These are phyloP conservation scores for Cephus spinipes DNA, from an alignment of 2,888 invertebrate genomes.

Conservation along the genomic window DNA sequence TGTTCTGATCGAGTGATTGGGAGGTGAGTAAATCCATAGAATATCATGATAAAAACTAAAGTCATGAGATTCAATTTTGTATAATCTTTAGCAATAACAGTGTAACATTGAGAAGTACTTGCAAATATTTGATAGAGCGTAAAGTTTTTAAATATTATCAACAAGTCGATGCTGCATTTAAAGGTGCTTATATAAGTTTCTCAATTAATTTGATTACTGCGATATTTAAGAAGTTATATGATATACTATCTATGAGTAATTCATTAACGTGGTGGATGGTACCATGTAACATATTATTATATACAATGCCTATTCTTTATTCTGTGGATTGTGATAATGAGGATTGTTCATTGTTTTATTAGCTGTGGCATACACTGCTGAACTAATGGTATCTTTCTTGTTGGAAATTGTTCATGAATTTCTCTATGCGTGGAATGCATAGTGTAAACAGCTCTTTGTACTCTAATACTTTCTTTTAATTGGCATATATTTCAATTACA, in stretches of 20 bases:
- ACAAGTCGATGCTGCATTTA: not conserved
- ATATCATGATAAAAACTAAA: not conserved
- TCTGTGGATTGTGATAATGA: not conserved
- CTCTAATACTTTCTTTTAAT: not conserved
- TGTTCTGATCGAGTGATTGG: conserved; percentile 32
- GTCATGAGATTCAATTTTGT: not conserved
- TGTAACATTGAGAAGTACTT: not conserved
- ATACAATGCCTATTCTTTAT: too few relatives aligned
- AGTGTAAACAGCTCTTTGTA: not conserved
- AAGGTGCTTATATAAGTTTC: not conserved
- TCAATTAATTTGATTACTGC: not conserved
- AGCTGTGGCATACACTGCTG: not conserved
- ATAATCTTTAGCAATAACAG: not conserved
- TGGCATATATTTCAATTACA: not conserved
- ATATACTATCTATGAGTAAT: not conserved
- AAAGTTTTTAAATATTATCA: not conserved
- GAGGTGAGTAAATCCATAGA: conserved; percentile 5
- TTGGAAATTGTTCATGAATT: not conserved
- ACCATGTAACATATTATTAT: too few relatives aligned
- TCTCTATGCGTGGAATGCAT: not conserved
- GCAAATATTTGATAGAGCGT: not conserved
- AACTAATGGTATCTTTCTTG: not conserved
- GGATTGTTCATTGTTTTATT: not conserved
- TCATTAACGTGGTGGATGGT: too few relatives aligned
- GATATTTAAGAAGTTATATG: not conserved